Conservation (phyloP, 2,797 vertebrate species). For the Myotis planiceps region DNA sequence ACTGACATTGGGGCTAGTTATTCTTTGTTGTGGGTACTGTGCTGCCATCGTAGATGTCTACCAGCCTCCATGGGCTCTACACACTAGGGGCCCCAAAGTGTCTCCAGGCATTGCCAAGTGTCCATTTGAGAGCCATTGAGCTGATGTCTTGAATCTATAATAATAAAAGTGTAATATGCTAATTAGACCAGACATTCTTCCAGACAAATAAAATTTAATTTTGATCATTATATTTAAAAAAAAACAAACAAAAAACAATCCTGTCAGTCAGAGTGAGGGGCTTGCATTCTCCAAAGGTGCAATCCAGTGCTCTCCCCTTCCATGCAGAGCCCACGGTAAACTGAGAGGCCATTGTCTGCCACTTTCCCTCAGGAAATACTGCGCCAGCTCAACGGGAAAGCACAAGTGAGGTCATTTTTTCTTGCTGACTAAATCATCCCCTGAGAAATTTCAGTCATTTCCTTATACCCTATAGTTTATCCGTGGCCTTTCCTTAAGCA, state of each 20-base stretch:
- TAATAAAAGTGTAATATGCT: no score
- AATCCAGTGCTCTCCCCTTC: slow-evolving; percentile 54
- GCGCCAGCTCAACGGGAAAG: slow-evolving; percentile 85
- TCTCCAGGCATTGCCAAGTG: background rate
- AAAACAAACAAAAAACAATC: background rate
- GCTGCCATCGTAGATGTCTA: background rate
- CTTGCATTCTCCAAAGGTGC: slow-evolving; percentile 73
- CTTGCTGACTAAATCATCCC: slow-evolving; percentile 79
- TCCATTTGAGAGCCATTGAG: background rate
- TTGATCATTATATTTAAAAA: background rate
- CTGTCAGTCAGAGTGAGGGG: background rate
- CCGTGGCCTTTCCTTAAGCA: slow-evolving; percentile 82
- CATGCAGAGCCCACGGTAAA: slow-evolving; percentile 39
- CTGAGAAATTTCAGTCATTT: slow-evolving; percentile 87
- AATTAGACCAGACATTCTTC: no score
- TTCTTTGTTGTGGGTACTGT: background rate
- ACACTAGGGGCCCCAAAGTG: background rate
- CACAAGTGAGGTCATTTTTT: slow-evolving; percentile 84
- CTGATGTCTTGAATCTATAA: background rate
- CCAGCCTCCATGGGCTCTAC: background rate
- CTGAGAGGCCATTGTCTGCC: slow-evolving; percentile 85
- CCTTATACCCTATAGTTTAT: slow-evolving; percentile 83
- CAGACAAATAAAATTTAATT: background rate
- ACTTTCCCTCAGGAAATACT: slow-evolving; percentile 86
- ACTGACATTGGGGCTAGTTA: background rate